phyloP scores from a whole-genome alignment of 1,140 invertebrate genomes.

The Coelopa frigida region DNA sequence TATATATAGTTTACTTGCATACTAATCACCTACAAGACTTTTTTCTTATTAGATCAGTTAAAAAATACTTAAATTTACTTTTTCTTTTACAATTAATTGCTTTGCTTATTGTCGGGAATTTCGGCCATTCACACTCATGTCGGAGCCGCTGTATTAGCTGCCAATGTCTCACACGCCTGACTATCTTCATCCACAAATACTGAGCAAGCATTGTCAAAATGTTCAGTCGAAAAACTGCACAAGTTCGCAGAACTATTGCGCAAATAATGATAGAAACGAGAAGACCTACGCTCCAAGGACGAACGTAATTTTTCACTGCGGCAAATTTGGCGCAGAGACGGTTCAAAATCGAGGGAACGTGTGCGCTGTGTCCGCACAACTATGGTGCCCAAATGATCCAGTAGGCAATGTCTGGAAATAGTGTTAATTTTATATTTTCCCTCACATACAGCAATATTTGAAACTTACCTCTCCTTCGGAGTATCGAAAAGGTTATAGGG shows the following conservation, averaged over 20 bases:
- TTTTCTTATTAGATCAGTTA: too few relatives aligned
- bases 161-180: not conserved
- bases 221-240: constrained; percentile 25
- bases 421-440: not conserved
- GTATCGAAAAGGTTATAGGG: constrained; percentile 38
- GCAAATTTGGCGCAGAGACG: constrained; percentile 50
- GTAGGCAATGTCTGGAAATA: constrained; percentile 13
- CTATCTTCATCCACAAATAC: constrained; percentile 17
- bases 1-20: too few relatives aligned
- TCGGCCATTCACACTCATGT: not conserved
- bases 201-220: constrained; percentile 27
- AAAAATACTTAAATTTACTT: constrained; percentile 3
- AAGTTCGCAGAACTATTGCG: constrained; percentile 24
- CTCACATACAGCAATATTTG: not conserved
- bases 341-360: constrained; percentile 50
- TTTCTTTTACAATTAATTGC: not conserved
- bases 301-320: constrained; percentile 50
- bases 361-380: constrained; percentile 18
- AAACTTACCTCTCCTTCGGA: constrained; percentile 24
- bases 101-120: not conserved
- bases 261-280: constrained; percentile 56
- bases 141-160: not conserved
- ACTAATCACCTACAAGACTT: too few relatives aligned
- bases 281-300: constrained; percentile 48
- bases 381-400: constrained; percentile 18